Percentiles rank a stretch among this genome's conserved stretches.
phyloP scores from a whole-genome alignment of 1,140 invertebrate genomes.

The Aphelenchoides besseyi region DNA sequence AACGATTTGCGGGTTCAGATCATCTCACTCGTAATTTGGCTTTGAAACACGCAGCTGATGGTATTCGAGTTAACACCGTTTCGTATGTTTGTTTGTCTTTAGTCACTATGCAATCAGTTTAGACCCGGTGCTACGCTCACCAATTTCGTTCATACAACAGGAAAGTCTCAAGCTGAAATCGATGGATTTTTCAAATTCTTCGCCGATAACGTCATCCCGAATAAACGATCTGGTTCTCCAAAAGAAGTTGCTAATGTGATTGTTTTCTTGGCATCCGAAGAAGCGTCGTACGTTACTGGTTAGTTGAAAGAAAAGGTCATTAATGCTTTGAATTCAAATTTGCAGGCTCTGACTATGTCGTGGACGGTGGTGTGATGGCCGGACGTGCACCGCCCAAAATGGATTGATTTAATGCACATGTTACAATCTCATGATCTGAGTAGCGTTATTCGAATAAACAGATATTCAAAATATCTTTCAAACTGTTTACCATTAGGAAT shows the following conservation, averaged over 20 bases:
- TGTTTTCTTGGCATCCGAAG: background rate
- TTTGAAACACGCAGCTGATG: background rate
- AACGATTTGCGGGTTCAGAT: conserved; percentile 6
- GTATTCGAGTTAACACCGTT: conserved; percentile 7
- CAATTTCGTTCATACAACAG: background rate
- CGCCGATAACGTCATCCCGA: background rate
- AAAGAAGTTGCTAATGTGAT: conserved; percentile 1
- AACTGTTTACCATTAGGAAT: no score
- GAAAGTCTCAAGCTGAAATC: background rate
- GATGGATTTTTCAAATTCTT: background rate
- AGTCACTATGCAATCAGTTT: background rate
- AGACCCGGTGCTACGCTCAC: background rate
- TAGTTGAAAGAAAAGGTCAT: no score
- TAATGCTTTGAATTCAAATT: no score
- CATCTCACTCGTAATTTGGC: conserved; percentile 27
- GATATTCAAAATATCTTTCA: no score
- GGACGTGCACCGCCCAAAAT: background rate
- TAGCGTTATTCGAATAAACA: no score
- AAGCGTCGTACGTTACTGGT: conserved; percentile 3
- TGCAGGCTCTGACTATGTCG: background rate
- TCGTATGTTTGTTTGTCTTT: background rate
- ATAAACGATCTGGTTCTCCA: background rate
- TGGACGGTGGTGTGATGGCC: background rate
- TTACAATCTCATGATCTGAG: no score
- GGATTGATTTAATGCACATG: no score